phyloP scores from a whole-genome alignment of 1,140 invertebrate species.

The Saccostrea cuccullata region DNA sequence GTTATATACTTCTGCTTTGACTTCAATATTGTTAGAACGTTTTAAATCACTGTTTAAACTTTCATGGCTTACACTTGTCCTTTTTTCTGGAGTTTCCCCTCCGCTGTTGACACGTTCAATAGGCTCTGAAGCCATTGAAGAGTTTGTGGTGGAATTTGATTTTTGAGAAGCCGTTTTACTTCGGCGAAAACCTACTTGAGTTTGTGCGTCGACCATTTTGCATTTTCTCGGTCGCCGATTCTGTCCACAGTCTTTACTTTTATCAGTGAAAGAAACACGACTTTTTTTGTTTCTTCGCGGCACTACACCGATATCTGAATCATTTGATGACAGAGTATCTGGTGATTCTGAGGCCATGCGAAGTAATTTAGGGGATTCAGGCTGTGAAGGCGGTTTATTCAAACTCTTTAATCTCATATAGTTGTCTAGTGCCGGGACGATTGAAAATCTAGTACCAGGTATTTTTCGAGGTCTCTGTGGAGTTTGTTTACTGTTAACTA shows the following conservation, averaged over 20 bases:
- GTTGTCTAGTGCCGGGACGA: slow-evolving; percentile 47
- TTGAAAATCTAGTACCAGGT: slow-evolving; percentile 45
- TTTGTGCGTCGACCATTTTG: slow-evolving; percentile 1
- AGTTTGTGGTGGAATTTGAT: background rate
- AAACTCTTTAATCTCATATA: slow-evolving; percentile 48
- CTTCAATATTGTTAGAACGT: background rate
- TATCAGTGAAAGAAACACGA: slow-evolving; percentile 24
- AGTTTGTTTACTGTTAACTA: background rate
- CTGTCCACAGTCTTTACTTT: slow-evolving; percentile 13
- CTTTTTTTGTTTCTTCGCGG: background rate
- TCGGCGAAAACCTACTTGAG: slow-evolving; percentile 7
- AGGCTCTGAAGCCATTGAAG: background rate
- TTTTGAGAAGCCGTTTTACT: slow-evolving; percentile 19
- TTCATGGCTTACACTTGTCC: background rate
- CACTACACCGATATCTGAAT: background rate
- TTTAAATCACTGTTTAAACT: background rate
- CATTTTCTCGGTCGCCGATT: background rate
- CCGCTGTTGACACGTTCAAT: background rate
- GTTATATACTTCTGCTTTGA: background rate
- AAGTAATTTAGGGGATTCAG: slow-evolving; percentile 16
- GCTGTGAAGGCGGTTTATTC: background rate
- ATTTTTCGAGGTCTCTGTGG: slow-evolving; percentile 37
- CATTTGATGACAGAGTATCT: slow-evolving; percentile 23
- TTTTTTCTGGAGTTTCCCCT: background rate
- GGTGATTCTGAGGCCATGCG: background rate